phyloP scores from a whole-genome alignment of 2,797 vertebrate genomes.

The Austrolebias charrua region DNA sequence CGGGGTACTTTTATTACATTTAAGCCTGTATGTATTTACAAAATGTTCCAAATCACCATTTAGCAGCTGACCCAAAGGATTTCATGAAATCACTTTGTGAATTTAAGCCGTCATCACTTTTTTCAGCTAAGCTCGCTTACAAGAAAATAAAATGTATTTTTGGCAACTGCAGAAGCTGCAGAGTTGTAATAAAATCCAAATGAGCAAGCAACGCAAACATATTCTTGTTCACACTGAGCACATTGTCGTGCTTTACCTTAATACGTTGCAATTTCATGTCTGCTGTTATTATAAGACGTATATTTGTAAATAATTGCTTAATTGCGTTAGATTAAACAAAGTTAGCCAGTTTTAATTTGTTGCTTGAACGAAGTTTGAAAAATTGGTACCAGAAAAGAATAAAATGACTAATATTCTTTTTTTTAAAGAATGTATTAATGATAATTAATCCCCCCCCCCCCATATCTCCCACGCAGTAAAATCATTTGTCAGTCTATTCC shows the following conservation, averaged over 20 bases:
- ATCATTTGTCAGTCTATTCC: background rate
- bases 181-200: background rate
- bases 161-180: background rate
- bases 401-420: background rate
- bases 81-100: background rate
- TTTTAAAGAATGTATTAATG: too few relatives aligned
- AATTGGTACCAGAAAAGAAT: too few relatives aligned
- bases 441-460: too few relatives aligned
- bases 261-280: too few relatives aligned
- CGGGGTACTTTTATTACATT: background rate
- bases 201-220: background rate
- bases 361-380: too few relatives aligned
- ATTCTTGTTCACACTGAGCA: too few relatives aligned
- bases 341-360: too few relatives aligned
- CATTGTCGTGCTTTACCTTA: too few relatives aligned
- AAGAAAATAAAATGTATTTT: background rate
- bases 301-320: too few relatives aligned
- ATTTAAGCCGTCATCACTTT: background rate
- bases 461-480: too few relatives aligned
- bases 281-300: too few relatives aligned
- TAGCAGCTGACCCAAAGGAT: background rate
- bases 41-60: background rate
- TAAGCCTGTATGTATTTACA: background rate
- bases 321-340: too few relatives aligned
- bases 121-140: background rate